These are phyloP conservation scores for Prunella fulvescens DNA, from an alignment of 2,113 vertebrate species.

Conservation along the genomic window DNA sequence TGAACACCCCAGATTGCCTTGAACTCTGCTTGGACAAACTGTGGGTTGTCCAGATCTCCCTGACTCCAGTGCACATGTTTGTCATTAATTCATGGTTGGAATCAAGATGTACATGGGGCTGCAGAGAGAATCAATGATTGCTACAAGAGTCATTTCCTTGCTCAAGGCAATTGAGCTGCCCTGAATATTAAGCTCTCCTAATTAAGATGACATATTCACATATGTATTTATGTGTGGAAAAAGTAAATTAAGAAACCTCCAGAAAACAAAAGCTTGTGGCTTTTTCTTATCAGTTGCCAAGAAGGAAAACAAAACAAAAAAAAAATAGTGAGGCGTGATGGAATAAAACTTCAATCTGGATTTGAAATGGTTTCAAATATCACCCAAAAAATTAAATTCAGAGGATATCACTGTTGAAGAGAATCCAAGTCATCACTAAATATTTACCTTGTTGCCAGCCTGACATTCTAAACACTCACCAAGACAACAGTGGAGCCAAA, in stretches of 20 bases:
- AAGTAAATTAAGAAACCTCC: not conserved
- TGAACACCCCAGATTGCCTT: not conserved
- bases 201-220: not conserved
- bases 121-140: not conserved
- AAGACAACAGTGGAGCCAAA: not conserved
- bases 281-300: not conserved
- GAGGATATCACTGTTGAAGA: not conserved
- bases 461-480: not conserved
- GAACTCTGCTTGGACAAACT: not conserved
- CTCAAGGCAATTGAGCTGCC: not conserved
- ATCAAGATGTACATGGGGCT: not conserved
- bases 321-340: not conserved
- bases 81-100: not conserved
- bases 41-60: not conserved
- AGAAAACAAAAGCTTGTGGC: not conserved
- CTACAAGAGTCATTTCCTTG: not conserved
- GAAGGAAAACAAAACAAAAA: not conserved
- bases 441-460: not conserved
- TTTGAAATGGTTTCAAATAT: not conserved
- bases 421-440: not conserved
- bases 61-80: not conserved
- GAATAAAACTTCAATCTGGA: not conserved
- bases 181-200: not conserved
- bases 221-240: not conserved
- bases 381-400: conserved; percentile 1